phyloP scores from a whole-genome alignment of 1,140 invertebrate genomes.

The Platorchestia sp. region DNA sequence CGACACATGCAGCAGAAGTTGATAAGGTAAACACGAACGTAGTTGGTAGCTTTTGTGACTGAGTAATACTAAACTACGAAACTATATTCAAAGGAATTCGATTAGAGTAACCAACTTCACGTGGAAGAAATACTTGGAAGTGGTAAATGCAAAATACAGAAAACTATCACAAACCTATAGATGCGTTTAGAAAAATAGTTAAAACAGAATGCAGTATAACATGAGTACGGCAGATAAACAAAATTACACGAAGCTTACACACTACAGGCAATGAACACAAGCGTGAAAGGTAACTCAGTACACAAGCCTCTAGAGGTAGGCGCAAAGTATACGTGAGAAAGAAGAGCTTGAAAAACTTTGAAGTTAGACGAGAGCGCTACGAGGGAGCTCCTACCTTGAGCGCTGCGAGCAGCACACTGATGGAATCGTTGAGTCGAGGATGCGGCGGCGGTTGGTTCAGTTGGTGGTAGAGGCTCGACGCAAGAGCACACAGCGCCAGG shows the following conservation, averaged over 20 bases:
- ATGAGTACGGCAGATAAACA: not conserved
- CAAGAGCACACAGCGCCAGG: slow-evolving; percentile 88
- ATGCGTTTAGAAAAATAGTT: not conserved
- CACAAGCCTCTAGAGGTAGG: not conserved
- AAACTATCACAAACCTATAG: not conserved
- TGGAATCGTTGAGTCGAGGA: slow-evolving; percentile 83
- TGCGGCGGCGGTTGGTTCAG: slow-evolving; percentile 76
- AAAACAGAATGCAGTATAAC: not conserved
- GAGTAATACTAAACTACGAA: not conserved
- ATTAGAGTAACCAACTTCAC: no score
- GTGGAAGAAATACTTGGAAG: not conserved
- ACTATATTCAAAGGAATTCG: not conserved
- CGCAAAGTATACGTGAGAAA: not conserved
- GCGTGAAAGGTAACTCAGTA: not conserved
- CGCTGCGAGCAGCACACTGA: slow-evolving; percentile 88
- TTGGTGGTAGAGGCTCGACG: slow-evolving; percentile 87
- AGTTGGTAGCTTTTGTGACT: not conserved
- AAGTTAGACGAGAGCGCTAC: not conserved
- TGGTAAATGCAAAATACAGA: not conserved
- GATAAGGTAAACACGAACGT: no score
- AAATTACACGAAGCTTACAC: not conserved
- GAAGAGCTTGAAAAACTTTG: not conserved
- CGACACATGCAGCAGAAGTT: not conserved
- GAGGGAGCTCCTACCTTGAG: slow-evolving; percentile 77
- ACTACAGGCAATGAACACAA: not conserved